phyloP scores from a whole-genome alignment of 2,888 invertebrate species.

The Cabera pusaria region DNA sequence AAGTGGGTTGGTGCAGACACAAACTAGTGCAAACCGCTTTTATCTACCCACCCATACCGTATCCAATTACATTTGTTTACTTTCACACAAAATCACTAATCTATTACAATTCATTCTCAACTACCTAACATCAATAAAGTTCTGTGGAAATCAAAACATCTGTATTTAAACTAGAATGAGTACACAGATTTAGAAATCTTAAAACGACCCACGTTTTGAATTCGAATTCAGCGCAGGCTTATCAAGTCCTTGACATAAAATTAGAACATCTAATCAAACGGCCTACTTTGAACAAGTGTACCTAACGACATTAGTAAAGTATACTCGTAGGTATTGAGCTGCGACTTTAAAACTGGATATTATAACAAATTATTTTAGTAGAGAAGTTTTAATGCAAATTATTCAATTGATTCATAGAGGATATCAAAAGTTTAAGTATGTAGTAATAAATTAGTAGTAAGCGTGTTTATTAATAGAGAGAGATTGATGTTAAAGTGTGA shows the following conservation, averaged over 20 bases:
- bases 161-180: too few relatives aligned
- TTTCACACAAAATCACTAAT: slow-evolving; percentile 43
- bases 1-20: slow-evolving; percentile 66
- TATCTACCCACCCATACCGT: slow-evolving; percentile 48
- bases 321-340: too few relatives aligned
- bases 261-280: slow-evolving; percentile 31
- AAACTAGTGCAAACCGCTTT: slow-evolving; percentile 59
- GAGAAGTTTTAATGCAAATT: too few relatives aligned
- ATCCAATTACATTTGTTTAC: slow-evolving; percentile 44
- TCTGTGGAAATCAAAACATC: slow-evolving; percentile 1
- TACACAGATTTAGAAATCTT: background rate
- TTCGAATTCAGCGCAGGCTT: slow-evolving; percentile 24
- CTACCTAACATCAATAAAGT: slow-evolving; percentile 6
- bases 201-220: slow-evolving; percentile 2
- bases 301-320: background rate
- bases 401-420: background rate
- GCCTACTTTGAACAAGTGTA: slow-evolving; percentile 24
- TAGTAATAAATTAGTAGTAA: slow-evolving; percentile 26
- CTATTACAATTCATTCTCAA: slow-evolving; percentile 22
- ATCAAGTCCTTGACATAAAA: slow-evolving; percentile 46
- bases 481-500: slow-evolving; percentile 50
- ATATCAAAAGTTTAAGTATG: slow-evolving; percentile 4
- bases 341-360: too few relatives aligned
- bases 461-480: slow-evolving; percentile 45
- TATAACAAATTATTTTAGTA: too few relatives aligned